These are phyloP conservation scores for Periplaneta americana DNA, from an alignment of 1,140 invertebrate species.

Conservation along the genomic window DNA sequence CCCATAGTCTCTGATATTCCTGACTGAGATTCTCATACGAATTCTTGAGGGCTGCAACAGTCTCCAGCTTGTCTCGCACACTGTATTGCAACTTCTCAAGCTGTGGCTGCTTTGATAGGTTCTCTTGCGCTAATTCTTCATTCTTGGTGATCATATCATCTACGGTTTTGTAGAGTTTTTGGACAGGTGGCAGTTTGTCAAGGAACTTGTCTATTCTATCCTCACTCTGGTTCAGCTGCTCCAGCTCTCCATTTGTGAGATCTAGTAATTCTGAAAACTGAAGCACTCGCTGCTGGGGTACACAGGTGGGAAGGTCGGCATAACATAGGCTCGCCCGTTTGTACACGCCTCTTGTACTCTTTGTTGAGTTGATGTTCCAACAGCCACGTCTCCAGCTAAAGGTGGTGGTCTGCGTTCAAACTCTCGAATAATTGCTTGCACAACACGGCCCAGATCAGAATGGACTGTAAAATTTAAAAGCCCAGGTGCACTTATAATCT, in stretches of 20 bases:
- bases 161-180: slow-evolving; percentile 58
- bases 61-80: slow-evolving; percentile 53
- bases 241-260: slow-evolving; percentile 60
- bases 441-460: slow-evolving; percentile 70
- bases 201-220: slow-evolving; percentile 65
- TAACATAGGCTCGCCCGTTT: not conserved
- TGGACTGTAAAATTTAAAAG: slow-evolving; percentile 67
- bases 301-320: no score
- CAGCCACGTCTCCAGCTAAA: not conserved
- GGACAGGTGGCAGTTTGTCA: slow-evolving; percentile 54
- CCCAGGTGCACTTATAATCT: slow-evolving; percentile 63
- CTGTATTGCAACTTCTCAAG: slow-evolving; percentile 53
- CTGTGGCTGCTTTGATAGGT: slow-evolving; percentile 58
- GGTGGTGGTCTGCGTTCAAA: slow-evolving; percentile 58
- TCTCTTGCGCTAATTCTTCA: slow-evolving; percentile 64
- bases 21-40: slow-evolving; percentile 61
- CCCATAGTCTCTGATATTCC: slow-evolving; percentile 62
- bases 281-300: slow-evolving; percentile 8
- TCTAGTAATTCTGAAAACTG: slow-evolving; percentile 58
- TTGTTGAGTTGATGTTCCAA: not conserved
- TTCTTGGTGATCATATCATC: slow-evolving; percentile 65
- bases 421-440: slow-evolving; percentile 70
- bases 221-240: slow-evolving; percentile 56
- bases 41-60: slow-evolving; percentile 59
- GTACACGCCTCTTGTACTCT: not conserved